These are phyloP conservation scores for Pocillopora meandrina DNA, from an alignment of 92 coral and sea anemone species.

Conservation along the genomic window DNA sequence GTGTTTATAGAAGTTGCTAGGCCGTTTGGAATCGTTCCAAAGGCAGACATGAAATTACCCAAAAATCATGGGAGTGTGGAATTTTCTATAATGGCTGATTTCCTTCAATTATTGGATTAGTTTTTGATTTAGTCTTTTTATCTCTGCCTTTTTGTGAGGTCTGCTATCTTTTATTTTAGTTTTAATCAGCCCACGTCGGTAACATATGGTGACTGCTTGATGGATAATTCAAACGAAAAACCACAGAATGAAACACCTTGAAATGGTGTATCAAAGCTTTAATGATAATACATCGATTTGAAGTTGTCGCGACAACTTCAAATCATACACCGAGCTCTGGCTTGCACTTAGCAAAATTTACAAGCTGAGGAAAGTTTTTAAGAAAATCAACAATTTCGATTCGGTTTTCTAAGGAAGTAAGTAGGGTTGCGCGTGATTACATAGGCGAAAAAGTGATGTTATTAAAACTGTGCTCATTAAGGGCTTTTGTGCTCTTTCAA, in stretches of 20 bases:
- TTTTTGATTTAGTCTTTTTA: constrained; percentile 51
- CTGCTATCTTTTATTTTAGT: constrained; percentile 48
- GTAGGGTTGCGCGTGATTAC: background rate
- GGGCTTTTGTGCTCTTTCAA: constrained; percentile 49
- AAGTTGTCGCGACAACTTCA: constrained; percentile 27
- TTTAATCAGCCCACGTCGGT: constrained; percentile 31
- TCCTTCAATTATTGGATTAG: constrained; percentile 63
- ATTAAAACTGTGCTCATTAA: constrained; percentile 42
- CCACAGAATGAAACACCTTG: constrained; percentile 55
- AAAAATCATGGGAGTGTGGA: constrained; percentile 19
- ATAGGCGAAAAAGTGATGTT: constrained; percentile 10
- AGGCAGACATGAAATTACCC: background rate
- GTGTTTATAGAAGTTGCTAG: constrained; percentile 1
- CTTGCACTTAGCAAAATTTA: background rate
- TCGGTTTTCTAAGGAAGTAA: background rate
- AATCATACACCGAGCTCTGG: background rate
- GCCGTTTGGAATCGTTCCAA: constrained; percentile 32
- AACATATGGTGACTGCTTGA: constrained; percentile 34
- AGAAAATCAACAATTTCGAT: background rate
- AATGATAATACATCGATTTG: constrained; percentile 35
- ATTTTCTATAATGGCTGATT: constrained; percentile 56
- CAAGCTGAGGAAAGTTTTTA: background rate
- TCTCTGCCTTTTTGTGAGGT: constrained; percentile 46
- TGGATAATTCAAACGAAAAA: constrained; percentile 44
- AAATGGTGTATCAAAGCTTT: constrained; percentile 42